These are phyloP conservation scores for Oophaga pumilio DNA, from an alignment of 2,113 vertebrate genomes.

Conservation along the genomic window DNA sequence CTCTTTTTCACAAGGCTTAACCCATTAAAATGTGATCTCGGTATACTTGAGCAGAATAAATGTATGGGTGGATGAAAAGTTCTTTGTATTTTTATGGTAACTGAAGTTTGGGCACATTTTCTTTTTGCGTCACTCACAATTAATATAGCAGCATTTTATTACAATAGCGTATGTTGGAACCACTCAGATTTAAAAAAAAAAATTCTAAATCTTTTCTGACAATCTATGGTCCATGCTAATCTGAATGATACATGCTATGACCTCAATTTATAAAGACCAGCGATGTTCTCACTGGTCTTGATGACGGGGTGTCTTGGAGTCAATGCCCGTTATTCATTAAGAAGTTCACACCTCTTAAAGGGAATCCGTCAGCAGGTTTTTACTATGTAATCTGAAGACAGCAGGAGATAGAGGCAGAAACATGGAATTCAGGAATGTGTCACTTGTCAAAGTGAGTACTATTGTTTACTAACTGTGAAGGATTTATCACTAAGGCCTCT, in stretches of 20 bases:
- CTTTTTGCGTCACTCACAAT: background rate
- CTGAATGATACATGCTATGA: background rate
- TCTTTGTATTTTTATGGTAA: background rate
- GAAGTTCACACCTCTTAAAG: too few species aligned
- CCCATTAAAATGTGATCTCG: background rate
- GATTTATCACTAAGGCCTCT: too few species aligned
- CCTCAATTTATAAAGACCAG: too few species aligned
- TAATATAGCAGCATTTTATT: background rate
- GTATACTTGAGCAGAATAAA: constrained; percentile 20
- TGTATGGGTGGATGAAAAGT: background rate
- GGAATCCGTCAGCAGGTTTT: too few species aligned
- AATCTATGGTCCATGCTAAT: background rate
- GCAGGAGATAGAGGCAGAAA: too few species aligned
- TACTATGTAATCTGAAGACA: too few species aligned
- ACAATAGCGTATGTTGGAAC: background rate
- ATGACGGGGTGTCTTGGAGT: background rate
- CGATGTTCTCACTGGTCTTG: too few species aligned
- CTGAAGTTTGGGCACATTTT: background rate
- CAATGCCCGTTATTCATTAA: too few species aligned
- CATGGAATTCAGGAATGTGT: too few species aligned
- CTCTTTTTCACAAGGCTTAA: constrained; percentile 14
- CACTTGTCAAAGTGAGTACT: too few species aligned
- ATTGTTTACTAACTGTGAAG: too few species aligned
- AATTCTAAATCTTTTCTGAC: background rate
- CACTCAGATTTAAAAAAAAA: background rate